Conservation (phyloP, 2,797 vertebrate genomes). For the Cyprinella venusta region DNA sequence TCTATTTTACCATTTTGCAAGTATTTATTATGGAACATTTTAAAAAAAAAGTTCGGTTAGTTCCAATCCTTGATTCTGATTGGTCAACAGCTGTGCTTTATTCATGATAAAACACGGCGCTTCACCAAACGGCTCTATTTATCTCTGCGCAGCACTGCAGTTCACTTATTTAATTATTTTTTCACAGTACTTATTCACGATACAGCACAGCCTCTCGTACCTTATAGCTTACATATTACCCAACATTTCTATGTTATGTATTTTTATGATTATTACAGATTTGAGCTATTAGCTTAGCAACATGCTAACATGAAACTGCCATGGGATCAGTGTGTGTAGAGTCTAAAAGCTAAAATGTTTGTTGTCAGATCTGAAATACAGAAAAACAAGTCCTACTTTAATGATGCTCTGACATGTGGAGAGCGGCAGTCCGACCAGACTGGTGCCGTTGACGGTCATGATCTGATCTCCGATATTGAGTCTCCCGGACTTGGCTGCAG, state of each 20-base stretch:
- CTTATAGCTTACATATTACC: background rate
- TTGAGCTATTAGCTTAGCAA: background rate
- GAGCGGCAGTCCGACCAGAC: slow-evolving; percentile 93
- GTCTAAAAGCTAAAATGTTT: background rate
- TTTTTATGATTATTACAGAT: background rate
- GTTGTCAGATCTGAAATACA: background rate
- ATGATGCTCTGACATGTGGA: slow-evolving; percentile 98
- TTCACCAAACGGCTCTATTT: too few species aligned
- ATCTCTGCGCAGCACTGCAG: too few species aligned
- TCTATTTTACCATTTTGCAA: too few species aligned
- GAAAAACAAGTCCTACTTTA: slow-evolving; percentile 79
- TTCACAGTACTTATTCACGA: too few species aligned
- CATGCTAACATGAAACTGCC: background rate
- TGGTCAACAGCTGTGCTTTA: too few species aligned
- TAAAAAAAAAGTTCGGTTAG: too few species aligned
- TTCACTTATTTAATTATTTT: too few species aligned
- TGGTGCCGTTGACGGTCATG: slow-evolving; percentile 97
- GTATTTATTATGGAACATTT: too few species aligned
- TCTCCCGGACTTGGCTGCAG: slow-evolving; percentile 91
- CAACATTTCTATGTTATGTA: background rate
- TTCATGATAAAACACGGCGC: too few species aligned
- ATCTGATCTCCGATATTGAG: slow-evolving; percentile 98
- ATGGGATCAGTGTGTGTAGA: background rate
- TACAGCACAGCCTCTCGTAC: too few species aligned
- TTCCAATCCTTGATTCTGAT: too few species aligned